Conservation (phyloP, 2,888 invertebrate species). For the Phasia obesa region DNA sequence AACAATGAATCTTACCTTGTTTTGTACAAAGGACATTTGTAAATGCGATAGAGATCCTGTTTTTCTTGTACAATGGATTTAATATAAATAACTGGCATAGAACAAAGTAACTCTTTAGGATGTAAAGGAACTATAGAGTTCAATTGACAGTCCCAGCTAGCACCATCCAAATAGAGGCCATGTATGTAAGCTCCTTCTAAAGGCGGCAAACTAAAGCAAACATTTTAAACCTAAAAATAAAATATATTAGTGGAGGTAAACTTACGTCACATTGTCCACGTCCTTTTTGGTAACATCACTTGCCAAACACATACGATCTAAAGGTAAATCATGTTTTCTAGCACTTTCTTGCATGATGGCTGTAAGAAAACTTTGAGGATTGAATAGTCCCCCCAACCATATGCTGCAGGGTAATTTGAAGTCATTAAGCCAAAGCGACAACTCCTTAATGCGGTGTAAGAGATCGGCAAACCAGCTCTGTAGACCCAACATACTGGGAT, state of each 20-base stretch:
- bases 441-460: conserved; percentile 89
- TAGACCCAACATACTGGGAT: conserved; percentile 93
- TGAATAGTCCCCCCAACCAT: conserved; percentile 98
- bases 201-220: conserved; percentile 86
- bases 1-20: conserved; percentile 84
- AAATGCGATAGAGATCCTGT: conserved; percentile 91
- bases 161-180: conserved; percentile 96
- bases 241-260: conserved; percentile 3
- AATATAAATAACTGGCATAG: conserved; percentile 95
- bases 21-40: conserved; percentile 97
- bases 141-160: conserved; percentile 92
- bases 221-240: too few relatives aligned
- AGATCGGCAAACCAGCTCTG: conserved; percentile 95
- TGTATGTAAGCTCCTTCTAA: conserved; percentile 96
- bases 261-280: conserved; percentile 91
- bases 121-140: conserved; percentile 93
- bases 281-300: conserved; percentile 97
- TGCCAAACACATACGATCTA: conserved; percentile 97
- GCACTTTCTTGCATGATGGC: conserved; percentile 99
- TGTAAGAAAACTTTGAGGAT: conserved; percentile 97
- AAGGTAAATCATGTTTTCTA: conserved; percentile 96
- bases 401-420: conserved; percentile 91
- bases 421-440: conserved; percentile 94
- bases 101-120: conserved; percentile 94
- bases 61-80: conserved; percentile 96